These are phyloP conservation scores for Vicugna pacos DNA, from an alignment of 2,113 vertebrate species.

Conservation along the genomic window DNA sequence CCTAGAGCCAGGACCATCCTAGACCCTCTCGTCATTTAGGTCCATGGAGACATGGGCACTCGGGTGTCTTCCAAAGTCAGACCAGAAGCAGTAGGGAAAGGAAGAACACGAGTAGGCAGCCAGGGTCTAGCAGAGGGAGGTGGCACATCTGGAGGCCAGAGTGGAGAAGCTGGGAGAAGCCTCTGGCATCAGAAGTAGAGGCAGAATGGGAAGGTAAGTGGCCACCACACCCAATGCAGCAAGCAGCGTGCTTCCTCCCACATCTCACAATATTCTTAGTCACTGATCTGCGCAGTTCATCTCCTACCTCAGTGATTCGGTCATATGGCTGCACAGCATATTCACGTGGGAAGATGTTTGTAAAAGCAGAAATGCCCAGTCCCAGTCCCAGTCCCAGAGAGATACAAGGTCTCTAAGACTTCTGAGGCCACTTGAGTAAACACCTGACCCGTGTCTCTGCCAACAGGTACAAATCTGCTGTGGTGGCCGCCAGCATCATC, in stretches of 20 bases:
- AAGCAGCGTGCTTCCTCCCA: neutral
- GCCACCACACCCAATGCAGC: neutral
- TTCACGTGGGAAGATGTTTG: neutral
- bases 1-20: neutral
- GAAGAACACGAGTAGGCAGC: neutral
- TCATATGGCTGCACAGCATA: neutral
- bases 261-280: neutral
- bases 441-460: neutral
- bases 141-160: neutral
- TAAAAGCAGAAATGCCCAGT: neutral
- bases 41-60: neutral
- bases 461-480: conserved; percentile 86
- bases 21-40: neutral
- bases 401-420: neutral
- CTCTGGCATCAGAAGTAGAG: neutral
- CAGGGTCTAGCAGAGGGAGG: neutral
- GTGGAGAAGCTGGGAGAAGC: neutral
- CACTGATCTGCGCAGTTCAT: neutral
- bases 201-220: neutral
- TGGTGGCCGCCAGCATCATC: conserved; percentile 81
- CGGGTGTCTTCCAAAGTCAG: neutral
- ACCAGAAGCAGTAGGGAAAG: neutral
- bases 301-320: neutral
- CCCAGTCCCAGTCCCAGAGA: neutral
- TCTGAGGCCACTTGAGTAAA: neutral